Percentiles rank a stretch among this genome's conserved stretches.
Evolutionary conservation across 2,113 vertebrate genomes (phyloP).

Genomic region (Paedocypris sp.): DNA sequence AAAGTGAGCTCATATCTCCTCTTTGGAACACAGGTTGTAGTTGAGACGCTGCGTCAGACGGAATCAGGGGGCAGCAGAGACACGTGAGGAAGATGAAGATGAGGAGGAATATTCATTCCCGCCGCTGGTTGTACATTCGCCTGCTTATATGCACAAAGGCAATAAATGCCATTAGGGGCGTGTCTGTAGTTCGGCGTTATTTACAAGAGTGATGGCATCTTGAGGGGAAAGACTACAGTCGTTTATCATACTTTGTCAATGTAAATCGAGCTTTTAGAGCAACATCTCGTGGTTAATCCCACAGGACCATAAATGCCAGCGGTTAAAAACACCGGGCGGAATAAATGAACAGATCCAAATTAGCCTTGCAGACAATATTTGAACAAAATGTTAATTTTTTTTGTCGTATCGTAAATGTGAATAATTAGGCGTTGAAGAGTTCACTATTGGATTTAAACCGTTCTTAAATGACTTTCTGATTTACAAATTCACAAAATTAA

Average conservation of each 20-base stretch:
- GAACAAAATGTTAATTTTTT: too few species aligned
- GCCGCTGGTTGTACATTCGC: slow-evolving; percentile 37
- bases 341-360: background rate
- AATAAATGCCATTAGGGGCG: slow-evolving; percentile 7
- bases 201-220: slow-evolving; percentile 5
- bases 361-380: background rate
- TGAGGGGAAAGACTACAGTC: background rate
- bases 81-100: slow-evolving; percentile 38
- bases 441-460: too few species aligned
- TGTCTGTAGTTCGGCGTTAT: slow-evolving; percentile 11
- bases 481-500: too few species aligned
- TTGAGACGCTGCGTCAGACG: slow-evolving; percentile 31
- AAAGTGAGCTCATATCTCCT: too few species aligned
- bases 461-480: too few species aligned
- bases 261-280: slow-evolving; percentile 22
- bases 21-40: too few species aligned
- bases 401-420: too few species aligned
- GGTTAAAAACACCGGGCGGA: background rate
- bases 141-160: slow-evolving; percentile 15
- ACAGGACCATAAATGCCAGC: background rate
- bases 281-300: background rate
- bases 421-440: too few species aligned
- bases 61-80: slow-evolving; percentile 28
- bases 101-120: slow-evolving; percentile 49
- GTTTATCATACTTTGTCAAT: slow-evolving; percentile 21